Percentiles rank a stretch among this genome's conserved stretches.
Conservation (phyloP, 2,888 invertebrate species). For the Cremastinae sp. region DNA sequence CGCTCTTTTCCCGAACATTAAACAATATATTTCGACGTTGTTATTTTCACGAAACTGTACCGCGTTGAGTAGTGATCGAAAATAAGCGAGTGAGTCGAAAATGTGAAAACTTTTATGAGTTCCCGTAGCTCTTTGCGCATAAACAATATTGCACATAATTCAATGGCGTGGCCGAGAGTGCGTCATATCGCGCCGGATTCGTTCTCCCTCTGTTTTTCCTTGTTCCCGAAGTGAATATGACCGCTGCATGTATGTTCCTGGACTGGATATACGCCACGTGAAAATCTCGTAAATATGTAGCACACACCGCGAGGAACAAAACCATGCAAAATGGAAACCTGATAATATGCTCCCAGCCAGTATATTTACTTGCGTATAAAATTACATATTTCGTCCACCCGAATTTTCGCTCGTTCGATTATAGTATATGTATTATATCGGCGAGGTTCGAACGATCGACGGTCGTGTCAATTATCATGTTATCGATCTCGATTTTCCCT, state of each 20-base stretch:
- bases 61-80: too few relatives aligned
- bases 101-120: slow-evolving; percentile 1
- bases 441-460: not conserved
- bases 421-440: too few relatives aligned
- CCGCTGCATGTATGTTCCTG: too few relatives aligned
- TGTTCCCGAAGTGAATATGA: not conserved
- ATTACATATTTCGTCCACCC: slow-evolving; percentile 25
- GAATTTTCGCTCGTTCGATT: too few relatives aligned
- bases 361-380: slow-evolving; percentile 22
- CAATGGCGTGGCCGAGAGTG: not conserved
- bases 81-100: not conserved
- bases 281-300: too few relatives aligned
- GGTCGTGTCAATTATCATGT: not conserved
- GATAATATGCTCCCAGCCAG: slow-evolving; percentile 43
- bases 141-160: slow-evolving; percentile 18
- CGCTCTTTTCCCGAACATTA: too few relatives aligned
- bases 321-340: slow-evolving; percentile 8
- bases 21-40: too few relatives aligned
- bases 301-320: slow-evolving; percentile 1
- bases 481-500: too few relatives aligned
- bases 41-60: too few relatives aligned
- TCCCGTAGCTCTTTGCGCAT: not conserved
- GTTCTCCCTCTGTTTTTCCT: not conserved
- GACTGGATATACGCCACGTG: too few relatives aligned
- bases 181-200: too few relatives aligned